Evolutionary conservation across 2,113 vertebrate genomes (phyloP).

Genomic region (Brienomyrus longianalis): DNA sequence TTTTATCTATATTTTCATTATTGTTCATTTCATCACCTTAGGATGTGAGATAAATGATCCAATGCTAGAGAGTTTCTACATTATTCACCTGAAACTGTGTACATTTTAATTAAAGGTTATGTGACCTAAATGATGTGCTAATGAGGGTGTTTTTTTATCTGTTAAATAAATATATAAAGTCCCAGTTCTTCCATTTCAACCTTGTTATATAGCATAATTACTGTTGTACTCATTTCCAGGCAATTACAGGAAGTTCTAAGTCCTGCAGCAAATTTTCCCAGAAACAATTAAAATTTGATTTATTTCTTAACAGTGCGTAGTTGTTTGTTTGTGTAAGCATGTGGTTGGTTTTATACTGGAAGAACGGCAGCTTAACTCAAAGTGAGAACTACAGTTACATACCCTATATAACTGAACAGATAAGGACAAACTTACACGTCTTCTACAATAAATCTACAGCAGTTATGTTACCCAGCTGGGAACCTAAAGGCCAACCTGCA

Average conservation of each 20-base stretch:
- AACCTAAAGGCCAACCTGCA: not conserved
- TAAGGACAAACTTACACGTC: not conserved
- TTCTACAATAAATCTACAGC: not conserved
- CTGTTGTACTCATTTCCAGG: not conserved
- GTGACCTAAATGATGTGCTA: not conserved
- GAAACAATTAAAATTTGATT: not conserved
- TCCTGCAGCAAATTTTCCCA: not conserved
- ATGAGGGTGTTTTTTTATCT: not conserved
- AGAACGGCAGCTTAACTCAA: not conserved
- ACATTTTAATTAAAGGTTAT: not conserved
- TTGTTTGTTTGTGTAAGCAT: not conserved
- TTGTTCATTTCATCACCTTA: not conserved
- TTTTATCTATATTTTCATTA: not conserved
- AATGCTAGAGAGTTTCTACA: not conserved
- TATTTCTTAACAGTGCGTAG: not conserved
- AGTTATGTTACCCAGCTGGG: not conserved
- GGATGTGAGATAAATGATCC: not conserved
- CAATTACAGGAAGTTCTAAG: constrained; percentile 4
- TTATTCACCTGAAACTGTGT: not conserved
- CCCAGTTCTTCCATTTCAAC: not conserved
- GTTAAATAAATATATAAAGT: not conserved
- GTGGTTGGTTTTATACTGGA: not conserved
- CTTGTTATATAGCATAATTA: not conserved
- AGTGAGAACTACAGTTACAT: not conserved
- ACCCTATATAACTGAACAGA: not conserved